Base-by-base conservation (phyloP, 1,140 invertebrate genomes). In the Solenopsis fugax region DNA sequence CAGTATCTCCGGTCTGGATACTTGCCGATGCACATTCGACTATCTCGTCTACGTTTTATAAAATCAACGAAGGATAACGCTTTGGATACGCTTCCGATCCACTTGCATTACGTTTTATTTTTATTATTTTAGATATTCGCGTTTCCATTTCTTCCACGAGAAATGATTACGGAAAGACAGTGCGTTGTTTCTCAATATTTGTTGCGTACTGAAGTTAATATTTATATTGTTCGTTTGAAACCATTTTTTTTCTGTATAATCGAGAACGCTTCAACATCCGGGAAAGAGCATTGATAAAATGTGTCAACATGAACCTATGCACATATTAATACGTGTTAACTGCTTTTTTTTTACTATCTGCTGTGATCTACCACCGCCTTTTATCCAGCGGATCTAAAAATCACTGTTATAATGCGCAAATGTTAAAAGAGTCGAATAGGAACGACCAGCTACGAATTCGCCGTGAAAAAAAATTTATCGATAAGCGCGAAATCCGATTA, bases 401-500 rank as follows among this genome's bases (percentile, higher is more conserved):
- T 58, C 21, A 60, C 12, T 60, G 13, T 48, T 84, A 34, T 41
- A 58, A 52, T 60, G 7, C 48, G 7, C 18, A 10, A 48, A 1
- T 58, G 24, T 48, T 75, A 84, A 84, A 73, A 75, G 6, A 69
- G 18, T 41, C 37, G 50, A 73, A 48, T 84, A 37, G 80, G 10
- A 2, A 84, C 45, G n/a, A n/a, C n/a, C n/a, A 4, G 54, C 16
- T 50, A 48, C 16, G 9, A 60, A 60, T 84, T 5, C 16, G 12
- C 2, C 48, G 48, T 48, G 6, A 18, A 12, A 41, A 73, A 75
- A 60, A 81, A 37, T 52, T 24, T 69, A 29, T 50, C 45, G 24
- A 73, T 62, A 37, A 75, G 13, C n/a, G 3, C 24, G 18, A 56
- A 84, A 84, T 73, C 56, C 69, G 69, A 84, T 75, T 75, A 84